A percentile compares a stretch with the other conserved stretches of the same genome.
Evolutionary conservation across 2,888 invertebrate genomes (phyloP).

Genomic region (Conistra vaccinii): DNA sequence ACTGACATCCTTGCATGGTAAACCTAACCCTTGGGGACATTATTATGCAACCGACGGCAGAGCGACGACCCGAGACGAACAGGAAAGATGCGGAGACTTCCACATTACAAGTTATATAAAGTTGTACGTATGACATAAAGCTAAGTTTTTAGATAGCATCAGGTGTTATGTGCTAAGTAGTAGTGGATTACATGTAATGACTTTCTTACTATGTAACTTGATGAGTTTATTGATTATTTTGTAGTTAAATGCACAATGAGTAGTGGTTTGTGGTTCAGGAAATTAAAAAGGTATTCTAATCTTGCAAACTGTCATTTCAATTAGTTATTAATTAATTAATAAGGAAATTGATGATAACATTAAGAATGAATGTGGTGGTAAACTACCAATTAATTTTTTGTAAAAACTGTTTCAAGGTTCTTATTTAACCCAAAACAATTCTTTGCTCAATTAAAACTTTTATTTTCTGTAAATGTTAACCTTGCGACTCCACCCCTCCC

Average conservation of each 20-base stretch:
- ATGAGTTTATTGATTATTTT: neutral
- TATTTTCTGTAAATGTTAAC: neutral
- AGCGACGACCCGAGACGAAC: constrained; percentile 63
- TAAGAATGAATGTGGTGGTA: neutral
- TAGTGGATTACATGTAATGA: neutral
- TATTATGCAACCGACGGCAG: constrained; percentile 69
- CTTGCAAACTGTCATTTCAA: neutral
- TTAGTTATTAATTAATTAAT: neutral
- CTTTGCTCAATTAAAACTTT: neutral
- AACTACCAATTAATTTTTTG: neutral
- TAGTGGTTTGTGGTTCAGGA: neutral
- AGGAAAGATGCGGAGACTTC: constrained; percentile 60
- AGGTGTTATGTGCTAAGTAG: constrained; percentile 25
- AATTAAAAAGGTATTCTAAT: neutral
- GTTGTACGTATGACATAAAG: constrained; percentile 30
- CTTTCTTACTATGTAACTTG: neutral
- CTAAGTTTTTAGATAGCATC: constrained; percentile 28
- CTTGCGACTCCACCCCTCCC: constrained; percentile 30
- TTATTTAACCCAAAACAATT: no score
- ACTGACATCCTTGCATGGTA: constrained; percentile 19
- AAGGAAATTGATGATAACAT: neutral
- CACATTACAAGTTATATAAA: constrained; percentile 43
- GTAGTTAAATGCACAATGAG: neutral
- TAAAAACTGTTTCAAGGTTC: neutral
- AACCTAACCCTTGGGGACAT: constrained; percentile 55